Evolutionary conservation across 2,113 vertebrate species (phyloP).

Genomic region (Cervus canadensis): DNA sequence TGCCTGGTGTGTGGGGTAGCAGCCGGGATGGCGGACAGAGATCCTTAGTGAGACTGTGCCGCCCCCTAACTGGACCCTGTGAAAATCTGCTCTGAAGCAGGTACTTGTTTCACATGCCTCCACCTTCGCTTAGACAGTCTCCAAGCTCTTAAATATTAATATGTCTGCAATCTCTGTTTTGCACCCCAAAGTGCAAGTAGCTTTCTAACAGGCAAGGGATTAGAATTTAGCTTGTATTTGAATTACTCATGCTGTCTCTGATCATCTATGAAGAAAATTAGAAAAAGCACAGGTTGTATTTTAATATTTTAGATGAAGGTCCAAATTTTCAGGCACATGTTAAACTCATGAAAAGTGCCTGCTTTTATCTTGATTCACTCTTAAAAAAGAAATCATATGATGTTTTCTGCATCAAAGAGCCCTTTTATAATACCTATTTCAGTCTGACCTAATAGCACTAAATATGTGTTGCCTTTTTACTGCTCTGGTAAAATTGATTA

Average conservation of each 20-base stretch:
- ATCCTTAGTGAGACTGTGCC: background rate
- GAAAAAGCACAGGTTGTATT: constrained; percentile 20
- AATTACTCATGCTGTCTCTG: constrained; percentile 18
- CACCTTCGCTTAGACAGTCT: background rate
- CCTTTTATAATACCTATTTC: constrained; percentile 1
- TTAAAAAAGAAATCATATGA: constrained; percentile 27
- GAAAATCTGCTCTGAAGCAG: background rate
- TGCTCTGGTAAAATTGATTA: background rate
- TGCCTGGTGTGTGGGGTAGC: background rate
- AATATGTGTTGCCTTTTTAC: constrained; percentile 7
- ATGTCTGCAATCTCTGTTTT: constrained; percentile 41
- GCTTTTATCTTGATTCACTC: constrained; percentile 52
- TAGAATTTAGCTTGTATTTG: constrained; percentile 22
- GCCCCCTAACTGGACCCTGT: background rate
- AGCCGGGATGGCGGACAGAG: fast-evolving
- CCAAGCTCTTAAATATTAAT: constrained; percentile 58
- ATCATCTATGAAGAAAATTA: constrained; percentile 44
- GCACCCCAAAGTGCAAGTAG: constrained; percentile 30
- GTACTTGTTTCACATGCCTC: background rate
- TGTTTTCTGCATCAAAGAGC: constrained; percentile 44
- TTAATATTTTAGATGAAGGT: constrained; percentile 61
- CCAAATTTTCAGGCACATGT: constrained; percentile 11
- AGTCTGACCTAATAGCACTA: constrained; percentile 1
- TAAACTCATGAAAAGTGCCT: constrained; percentile 41
- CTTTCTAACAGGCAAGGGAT: constrained; percentile 48